Conservation (phyloP, 2,113 vertebrate genomes). For the Nettapus auritus region DNA sequence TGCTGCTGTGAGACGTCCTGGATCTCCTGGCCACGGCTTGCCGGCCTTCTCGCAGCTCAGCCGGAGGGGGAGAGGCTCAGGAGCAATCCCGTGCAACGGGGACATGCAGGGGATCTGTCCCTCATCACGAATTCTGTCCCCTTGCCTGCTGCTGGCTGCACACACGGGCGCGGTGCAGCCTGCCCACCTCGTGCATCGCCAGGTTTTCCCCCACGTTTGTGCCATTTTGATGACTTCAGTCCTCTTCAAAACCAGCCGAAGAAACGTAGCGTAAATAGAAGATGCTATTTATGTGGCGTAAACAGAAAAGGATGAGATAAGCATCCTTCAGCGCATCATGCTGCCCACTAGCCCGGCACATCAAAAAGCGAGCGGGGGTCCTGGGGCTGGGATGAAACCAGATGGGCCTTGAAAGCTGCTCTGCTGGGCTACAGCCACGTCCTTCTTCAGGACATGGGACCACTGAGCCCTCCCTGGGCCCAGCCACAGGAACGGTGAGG, state of each 20-base stretch:
- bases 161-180: neutral
- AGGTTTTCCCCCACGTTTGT: neutral
- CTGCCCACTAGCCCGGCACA: neutral
- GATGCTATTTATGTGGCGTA: accelerated
- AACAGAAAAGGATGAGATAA: neutral
- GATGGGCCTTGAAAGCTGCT: neutral
- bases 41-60: neutral
- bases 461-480: neutral
- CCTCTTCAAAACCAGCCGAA: neutral
- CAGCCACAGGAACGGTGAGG: neutral
- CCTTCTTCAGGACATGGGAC: accelerated
- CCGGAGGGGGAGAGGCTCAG: neutral
- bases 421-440: neutral
- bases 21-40: neutral
- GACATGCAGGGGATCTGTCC: accelerated
- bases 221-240: neutral
- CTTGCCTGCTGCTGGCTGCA: neutral
- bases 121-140: neutral
- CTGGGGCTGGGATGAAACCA: neutral
- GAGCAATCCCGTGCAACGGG: neutral
- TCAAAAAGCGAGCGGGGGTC: neutral
- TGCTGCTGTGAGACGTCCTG: neutral
- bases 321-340: neutral
- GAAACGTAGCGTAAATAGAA: accelerated
- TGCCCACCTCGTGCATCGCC: accelerated